Percentiles rank a stretch among this genome's conserved stretches.
Conservation (phyloP, 1,140 invertebrate genomes). For the Chironomus tepperi region DNA sequence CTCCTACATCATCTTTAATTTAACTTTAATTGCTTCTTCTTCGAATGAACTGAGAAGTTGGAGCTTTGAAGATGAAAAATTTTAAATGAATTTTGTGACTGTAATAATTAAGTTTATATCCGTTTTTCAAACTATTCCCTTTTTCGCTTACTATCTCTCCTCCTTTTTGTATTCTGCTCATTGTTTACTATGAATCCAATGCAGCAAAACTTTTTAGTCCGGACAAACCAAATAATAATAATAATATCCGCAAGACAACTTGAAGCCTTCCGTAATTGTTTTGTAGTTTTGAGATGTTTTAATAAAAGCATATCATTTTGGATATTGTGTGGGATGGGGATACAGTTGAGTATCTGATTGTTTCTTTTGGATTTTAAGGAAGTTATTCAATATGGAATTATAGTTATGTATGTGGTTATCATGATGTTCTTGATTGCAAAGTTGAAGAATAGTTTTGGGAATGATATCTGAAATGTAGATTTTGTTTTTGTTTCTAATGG, state of each 20-base stretch:
- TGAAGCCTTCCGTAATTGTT: background rate
- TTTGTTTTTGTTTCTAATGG: no score
- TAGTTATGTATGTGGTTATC: no score
- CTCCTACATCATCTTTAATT: background rate
- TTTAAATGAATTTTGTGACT: background rate
- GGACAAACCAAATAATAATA: background rate
- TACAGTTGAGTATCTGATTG: no score
- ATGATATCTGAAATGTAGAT: no score
- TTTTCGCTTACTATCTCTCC: no score
- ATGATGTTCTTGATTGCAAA: no score
- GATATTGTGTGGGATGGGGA: no score
- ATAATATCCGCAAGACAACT: background rate
- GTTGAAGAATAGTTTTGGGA: no score
- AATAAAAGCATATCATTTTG: no score
- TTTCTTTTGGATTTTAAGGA: no score
- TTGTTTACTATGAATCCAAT: background rate
- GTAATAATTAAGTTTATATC: conserved; percentile 9
- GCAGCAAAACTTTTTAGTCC: background rate
- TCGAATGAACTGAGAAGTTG: background rate
- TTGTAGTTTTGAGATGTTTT: background rate
- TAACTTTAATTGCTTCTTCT: conserved; percentile 12
- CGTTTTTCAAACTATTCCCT: background rate
- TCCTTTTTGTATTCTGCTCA: no score
- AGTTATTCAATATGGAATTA: no score
- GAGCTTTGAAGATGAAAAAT: background rate